phyloP scores from a whole-genome alignment of 1,140 invertebrate species.

The Hetaerina americana region DNA sequence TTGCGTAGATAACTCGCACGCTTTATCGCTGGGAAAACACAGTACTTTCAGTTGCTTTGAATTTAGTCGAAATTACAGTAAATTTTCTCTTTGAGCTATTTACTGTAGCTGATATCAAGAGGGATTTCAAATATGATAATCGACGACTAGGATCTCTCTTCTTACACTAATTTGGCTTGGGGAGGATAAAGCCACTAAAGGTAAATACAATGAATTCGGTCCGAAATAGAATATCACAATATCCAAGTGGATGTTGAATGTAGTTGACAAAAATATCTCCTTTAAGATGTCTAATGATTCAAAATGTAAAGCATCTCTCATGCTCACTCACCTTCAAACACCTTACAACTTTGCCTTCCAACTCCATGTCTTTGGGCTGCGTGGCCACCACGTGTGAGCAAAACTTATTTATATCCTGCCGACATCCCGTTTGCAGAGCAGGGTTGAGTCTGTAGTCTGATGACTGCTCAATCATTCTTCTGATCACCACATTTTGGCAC shows the following conservation, averaged over 20 bases:
- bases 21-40: too few species aligned
- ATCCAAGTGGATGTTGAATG: neutral
- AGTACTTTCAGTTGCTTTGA: too few species aligned
- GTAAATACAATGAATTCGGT: too few species aligned
- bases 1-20: too few species aligned
- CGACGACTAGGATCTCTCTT: too few species aligned
- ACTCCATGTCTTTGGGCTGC: slow-evolving; percentile 37
- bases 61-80: too few species aligned
- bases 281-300: neutral
- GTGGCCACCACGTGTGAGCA: slow-evolving; percentile 36
- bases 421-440: slow-evolving; percentile 62
- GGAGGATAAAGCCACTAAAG: too few species aligned
- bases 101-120: too few species aligned
- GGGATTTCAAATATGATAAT: too few species aligned
- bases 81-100: too few species aligned
- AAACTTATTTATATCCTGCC: slow-evolving; percentile 55
- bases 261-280: neutral
- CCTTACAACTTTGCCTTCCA: slow-evolving; percentile 39
- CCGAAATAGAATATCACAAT: neutral
- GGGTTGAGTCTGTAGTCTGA: slow-evolving; percentile 88
- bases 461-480: slow-evolving; percentile 84
- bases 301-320: neutral
- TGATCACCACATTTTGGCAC: slow-evolving; percentile 73
- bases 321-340: slow-evolving; percentile 16
- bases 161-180: too few species aligned